Evolutionary conservation across 2,113 vertebrate genomes (phyloP).

Genomic region (Gyps fulvus): DNA sequence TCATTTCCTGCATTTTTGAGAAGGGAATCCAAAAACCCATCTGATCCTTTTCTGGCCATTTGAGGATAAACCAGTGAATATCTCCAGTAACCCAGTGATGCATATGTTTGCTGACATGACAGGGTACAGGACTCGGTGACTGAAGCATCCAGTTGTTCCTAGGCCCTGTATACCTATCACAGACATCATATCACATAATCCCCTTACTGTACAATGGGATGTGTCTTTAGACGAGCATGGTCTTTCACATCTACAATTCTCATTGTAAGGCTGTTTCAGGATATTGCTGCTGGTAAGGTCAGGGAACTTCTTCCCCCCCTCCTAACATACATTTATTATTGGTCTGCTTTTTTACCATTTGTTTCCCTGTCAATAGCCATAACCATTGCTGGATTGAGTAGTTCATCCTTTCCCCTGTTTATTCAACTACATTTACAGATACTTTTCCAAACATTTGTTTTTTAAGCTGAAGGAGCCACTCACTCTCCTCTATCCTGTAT

Average conservation of each 20-base stretch:
- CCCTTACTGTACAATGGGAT: neutral
- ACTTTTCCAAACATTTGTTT: neutral
- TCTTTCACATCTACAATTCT: neutral
- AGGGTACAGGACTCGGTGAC: neutral
- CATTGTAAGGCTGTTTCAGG: neutral
- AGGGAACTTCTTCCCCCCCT: fast-evolving
- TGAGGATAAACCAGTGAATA: neutral
- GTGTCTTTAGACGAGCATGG: neutral
- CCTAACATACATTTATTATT: neutral
- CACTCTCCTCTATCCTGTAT: neutral
- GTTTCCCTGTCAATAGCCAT: neutral
- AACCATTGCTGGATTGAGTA: neutral
- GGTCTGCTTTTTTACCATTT: neutral
- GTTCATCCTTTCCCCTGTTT: neutral
- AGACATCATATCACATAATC: neutral
- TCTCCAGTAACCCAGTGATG: neutral
- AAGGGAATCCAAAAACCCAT: neutral
- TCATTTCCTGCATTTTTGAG: neutral
- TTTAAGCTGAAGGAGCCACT: neutral
- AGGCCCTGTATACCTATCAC: neutral
- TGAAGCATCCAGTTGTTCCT: neutral
- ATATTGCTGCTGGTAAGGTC: neutral
- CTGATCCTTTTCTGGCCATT: neutral
- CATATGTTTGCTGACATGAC: neutral
- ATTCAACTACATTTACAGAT: neutral